Evolutionary conservation across 2,888 invertebrate genomes (phyloP), one percentile per base, ranked within the genome.

Genomic region (Chymomyza fuscimana): DNA sequence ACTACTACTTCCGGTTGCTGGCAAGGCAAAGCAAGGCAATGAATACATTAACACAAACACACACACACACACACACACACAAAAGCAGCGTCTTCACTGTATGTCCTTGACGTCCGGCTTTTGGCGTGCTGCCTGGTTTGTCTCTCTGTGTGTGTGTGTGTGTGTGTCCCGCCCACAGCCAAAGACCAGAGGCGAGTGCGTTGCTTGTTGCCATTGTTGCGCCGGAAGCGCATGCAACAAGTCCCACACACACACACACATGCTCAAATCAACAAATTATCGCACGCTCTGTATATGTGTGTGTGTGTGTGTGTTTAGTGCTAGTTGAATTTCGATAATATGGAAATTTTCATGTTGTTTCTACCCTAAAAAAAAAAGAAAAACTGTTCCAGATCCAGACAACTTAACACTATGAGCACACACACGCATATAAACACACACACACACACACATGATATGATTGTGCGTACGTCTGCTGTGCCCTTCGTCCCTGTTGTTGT

Each of bases 321-420:
- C 81, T 79, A 86, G 84, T 85, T 85, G 76, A 80, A 73, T 77
- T 81, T 88, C 81, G 89, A 88, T 91, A 90, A 90, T 88, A 91
- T 90, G 91, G 88, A 91, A 91, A 90, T 90, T 90, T 89, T 78
- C 78, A 81, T 80, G 84, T 86, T 88, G 40, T 89, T 88, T 85
- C 86, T 77, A 80, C 74, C 86, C 83, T 77, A 78, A 86, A 87
- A 69, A 67, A 25, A 25, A 32, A 32, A 32, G 1, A 32, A 32
- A 32, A 32, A 32, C 32, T 5, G 32, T 32, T 32, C 52, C 64
- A 74, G 69, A 64, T 68, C 70, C 76, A 74, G 76, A 77, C 77
- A 82, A 73, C 71, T 80, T 80, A 73, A 72, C 78, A 59, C 69
- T 64, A 56, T 56, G 40, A 19, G 12, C 32, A 56, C 63, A 56